These are phyloP conservation scores for Gephyroberyx darwinii DNA, from an alignment of 2,797 vertebrate species.

Conservation along the genomic window DNA sequence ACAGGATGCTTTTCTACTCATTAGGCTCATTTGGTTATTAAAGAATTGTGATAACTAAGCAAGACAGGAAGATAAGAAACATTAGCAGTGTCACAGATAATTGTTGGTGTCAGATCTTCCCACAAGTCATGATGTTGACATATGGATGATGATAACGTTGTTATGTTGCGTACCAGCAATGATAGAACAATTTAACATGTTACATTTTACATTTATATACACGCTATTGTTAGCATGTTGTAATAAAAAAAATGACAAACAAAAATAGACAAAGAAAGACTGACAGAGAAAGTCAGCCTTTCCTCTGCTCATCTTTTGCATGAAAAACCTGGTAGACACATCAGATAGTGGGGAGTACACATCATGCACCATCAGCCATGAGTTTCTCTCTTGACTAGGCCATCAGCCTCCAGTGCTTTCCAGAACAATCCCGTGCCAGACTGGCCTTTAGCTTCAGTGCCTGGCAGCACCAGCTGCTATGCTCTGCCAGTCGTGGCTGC, in stretches of 20 bases:
- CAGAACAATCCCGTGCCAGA: slow-evolving; percentile 56
- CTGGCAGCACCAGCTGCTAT: slow-evolving; percentile 48
- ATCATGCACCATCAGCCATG: slow-evolving; percentile 53
- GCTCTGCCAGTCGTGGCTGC: slow-evolving; percentile 49
- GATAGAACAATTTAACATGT: not conserved
- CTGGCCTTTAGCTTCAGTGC: slow-evolving; percentile 59
- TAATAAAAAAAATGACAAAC: not conserved
- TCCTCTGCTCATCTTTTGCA: slow-evolving; percentile 42
- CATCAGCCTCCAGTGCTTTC: slow-evolving; percentile 63
- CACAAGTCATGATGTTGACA: not conserved
- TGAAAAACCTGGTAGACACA: slow-evolving; percentile 46
- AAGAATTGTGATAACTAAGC: not conserved
- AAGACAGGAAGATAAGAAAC: not conserved
- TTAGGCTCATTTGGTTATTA: not conserved
- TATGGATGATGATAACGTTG: not conserved
- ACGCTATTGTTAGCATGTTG: not conserved
- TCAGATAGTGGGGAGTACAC: slow-evolving; percentile 47
- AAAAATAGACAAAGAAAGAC: slow-evolving; percentile 4
- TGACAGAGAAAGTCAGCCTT: slow-evolving; percentile 15
- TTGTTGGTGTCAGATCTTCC: too few relatives aligned
- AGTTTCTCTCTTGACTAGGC: slow-evolving; percentile 56
- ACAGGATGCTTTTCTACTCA: not conserved
- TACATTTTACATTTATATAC: too few relatives aligned
- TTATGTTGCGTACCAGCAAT: not conserved
- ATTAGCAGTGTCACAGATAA: not conserved